Evolutionary conservation across 2,888 invertebrate genomes (phyloP).

Genomic region (Dioctria rufipes): DNA sequence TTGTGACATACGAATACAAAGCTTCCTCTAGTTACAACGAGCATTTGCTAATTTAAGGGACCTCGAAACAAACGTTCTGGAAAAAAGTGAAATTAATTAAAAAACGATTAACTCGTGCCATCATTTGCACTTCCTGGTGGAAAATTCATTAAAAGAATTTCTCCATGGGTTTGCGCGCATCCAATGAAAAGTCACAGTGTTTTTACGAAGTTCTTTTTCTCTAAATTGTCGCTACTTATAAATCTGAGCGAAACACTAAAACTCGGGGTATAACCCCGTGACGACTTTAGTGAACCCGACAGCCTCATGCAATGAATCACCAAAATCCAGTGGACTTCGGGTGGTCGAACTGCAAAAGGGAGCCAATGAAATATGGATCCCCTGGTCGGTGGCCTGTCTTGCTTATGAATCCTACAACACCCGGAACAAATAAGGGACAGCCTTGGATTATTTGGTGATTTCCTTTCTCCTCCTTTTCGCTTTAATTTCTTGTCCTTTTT

Average conservation of each 20-base stretch:
- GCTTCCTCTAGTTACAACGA: no score
- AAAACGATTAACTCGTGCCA: no score
- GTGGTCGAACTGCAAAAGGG: background rate
- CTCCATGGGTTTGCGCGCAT: background rate
- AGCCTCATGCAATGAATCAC: conserved; percentile 15
- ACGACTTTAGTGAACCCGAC: conserved; percentile 30
- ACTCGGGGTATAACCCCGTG: background rate
- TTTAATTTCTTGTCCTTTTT: conserved; percentile 31
- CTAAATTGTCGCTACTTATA: background rate
- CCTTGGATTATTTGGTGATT: conserved; percentile 30
- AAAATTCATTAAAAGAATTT: background rate
- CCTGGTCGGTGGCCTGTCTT: background rate
- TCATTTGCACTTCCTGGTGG: no score
- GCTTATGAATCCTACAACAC: conserved; percentile 6
- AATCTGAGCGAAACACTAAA: background rate
- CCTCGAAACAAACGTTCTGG: no score
- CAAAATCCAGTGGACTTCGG: background rate
- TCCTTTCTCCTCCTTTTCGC: conserved; percentile 21
- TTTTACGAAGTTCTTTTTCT: no score
- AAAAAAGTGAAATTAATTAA: no score
- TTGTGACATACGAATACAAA: no score
- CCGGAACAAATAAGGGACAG: conserved; percentile 49
- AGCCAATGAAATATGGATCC: conserved; percentile 8
- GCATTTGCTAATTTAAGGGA: no score
- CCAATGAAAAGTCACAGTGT: no score